These are phyloP conservation scores for Aphidius ervi DNA, from an alignment of 1,140 invertebrate genomes.

Conservation along the genomic window DNA sequence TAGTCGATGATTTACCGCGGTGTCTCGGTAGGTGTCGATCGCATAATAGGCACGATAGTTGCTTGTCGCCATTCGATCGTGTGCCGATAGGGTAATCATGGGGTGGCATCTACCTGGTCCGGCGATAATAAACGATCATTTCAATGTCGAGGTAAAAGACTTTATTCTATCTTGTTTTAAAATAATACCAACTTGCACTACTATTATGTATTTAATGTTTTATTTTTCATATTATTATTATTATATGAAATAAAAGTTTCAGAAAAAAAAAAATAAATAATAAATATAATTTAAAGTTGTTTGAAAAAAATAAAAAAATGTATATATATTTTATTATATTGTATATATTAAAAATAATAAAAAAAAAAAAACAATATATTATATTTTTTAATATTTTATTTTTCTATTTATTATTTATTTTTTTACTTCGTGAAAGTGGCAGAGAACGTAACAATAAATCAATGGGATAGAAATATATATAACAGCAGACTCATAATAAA, in stretches of 20 bases:
- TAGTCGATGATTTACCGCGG: constrained; percentile 40
- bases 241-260: too few relatives aligned
- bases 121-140: constrained; percentile 28
- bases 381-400: too few relatives aligned
- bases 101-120: constrained; percentile 41
- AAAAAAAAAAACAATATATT: too few relatives aligned
- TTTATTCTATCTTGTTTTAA: constrained; percentile 39
- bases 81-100: constrained; percentile 46
- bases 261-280: too few relatives aligned
- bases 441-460: constrained; percentile 46
- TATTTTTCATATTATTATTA: too few relatives aligned
- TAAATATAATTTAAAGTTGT: too few relatives aligned
- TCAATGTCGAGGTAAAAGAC: constrained; percentile 47
- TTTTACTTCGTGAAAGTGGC: not conserved
- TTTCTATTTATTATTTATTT: too few relatives aligned
- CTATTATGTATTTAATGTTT: too few relatives aligned
- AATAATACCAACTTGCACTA: too few relatives aligned
- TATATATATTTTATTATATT: too few relatives aligned
- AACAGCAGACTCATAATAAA: constrained; percentile 50
- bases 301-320: too few relatives aligned
- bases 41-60: constrained; percentile 39
- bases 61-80: constrained; percentile 44
- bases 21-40: constrained; percentile 48
- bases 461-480: constrained; percentile 39
- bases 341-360: too few relatives aligned